A percentile compares a stretch with the other conserved stretches of the same genome.
These are phyloP conservation scores for Parus major DNA, from an alignment of 2,113 vertebrate genomes.

Conservation along the genomic window DNA sequence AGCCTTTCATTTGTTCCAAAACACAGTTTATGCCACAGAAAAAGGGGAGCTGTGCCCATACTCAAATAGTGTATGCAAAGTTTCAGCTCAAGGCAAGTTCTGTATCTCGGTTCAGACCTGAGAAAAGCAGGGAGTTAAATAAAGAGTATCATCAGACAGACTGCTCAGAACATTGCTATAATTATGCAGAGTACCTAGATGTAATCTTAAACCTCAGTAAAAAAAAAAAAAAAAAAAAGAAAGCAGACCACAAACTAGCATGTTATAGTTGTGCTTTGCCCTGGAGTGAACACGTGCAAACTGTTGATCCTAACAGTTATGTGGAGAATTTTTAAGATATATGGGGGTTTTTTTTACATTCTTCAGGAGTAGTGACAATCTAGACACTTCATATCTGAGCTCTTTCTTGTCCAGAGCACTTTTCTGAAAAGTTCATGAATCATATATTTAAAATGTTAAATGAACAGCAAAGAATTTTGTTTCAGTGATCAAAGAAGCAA, in stretches of 20 bases:
- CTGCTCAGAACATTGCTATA: conserved; percentile 46
- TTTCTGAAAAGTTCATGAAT: neutral
- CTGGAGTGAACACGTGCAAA: conserved; percentile 23
- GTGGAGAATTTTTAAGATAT: neutral
- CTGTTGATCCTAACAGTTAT: neutral
- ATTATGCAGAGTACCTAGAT: conserved; percentile 58
- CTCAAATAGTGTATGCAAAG: neutral
- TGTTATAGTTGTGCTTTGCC: neutral
- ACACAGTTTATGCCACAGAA: neutral
- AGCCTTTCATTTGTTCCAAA: neutral
- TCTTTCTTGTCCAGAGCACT: neutral
- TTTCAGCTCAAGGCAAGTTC: conserved; percentile 18
- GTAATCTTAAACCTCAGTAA: conserved; percentile 37
- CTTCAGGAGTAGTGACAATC: neutral
- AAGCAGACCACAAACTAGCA: neutral
- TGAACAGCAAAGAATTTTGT: neutral
- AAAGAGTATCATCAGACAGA: conserved; percentile 46
- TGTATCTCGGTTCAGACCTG: neutral
- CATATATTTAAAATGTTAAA: neutral
- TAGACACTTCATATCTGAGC: neutral
- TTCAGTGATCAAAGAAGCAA: conserved; percentile 21
- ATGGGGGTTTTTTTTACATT: neutral
- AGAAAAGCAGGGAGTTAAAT: conserved; percentile 41
- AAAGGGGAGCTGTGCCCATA: neutral
- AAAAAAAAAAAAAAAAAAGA: neutral